Evolutionary conservation across 2,888 invertebrate species (phyloP), one percentile per base, ranked within the genome.

Genomic region (Drosophila sordidula): DNA sequence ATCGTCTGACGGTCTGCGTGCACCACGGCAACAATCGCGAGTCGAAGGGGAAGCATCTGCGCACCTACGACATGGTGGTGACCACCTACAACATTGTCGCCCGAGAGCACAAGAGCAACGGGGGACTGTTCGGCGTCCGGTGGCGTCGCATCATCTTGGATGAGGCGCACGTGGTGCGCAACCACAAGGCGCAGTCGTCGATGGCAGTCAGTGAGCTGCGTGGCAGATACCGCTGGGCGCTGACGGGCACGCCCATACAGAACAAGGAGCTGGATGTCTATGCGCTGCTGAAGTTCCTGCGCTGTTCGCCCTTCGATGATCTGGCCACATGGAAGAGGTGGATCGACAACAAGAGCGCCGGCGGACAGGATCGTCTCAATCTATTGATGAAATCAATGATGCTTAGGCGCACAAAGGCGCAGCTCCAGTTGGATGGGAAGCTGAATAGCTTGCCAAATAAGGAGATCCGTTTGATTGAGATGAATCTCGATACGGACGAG

Each of bases 161-260:
- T 92, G 99, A 99, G 93, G 99, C 97, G 0, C 99, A 99, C 92
- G 94, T 95, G 39, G 96, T 99, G 8, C 95, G 98, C 78, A 99
- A 99, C 93, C 94, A 96, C 90, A 97, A 97, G 92, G 94, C 96
- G 8, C 93, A 94, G 73, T 95, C 95, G 0, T 95, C 97, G 0
- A 90, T 93, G 68, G 96, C 96, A 0, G 96, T 95, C 6, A 96
- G 95, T 90, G 92, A 93, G 2, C 44, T 91, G 32, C 79, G 62
- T 2, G 89, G 80, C 4, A 93, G 92, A 59, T 93, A 94, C 1
- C 95, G 97, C 11, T 98, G 97, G 97, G 96, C 95, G 0, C 93
- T 99, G 18, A 98, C 98, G 0, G 99, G 99, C 26, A 98, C 98
- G 0, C 99, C 99, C 0, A 96, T 99, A 42, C 99, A 99, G 89